Evolutionary conservation across 1,140 invertebrate genomes (phyloP), one percentile per base, ranked within the genome.

Genomic region (Caerostris darwini): DNA sequence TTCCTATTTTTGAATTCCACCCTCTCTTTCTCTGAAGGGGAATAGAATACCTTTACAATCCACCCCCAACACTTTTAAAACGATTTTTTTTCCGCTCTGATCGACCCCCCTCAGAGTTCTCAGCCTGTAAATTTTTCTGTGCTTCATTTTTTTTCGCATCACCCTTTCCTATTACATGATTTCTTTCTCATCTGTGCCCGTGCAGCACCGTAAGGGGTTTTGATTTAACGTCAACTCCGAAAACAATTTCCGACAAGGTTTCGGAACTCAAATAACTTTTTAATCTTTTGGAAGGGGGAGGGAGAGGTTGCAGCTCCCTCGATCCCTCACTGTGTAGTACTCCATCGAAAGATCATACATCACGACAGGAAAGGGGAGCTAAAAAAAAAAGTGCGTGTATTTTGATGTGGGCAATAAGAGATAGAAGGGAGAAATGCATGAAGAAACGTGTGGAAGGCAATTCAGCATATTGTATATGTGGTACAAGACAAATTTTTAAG

Each of bases 221-320:
- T 83, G 82, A 83, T 83, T 83, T 83, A 83, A 54, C 82, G 56
- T 54, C 82, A 56, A 83, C 54, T 57, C 53, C 14, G 82, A 19
- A 83, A 83, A 83, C 82, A 83, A 83, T 83, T 83, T 83, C 56
- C 56, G 82, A 83, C 82, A 19, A 83, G 56, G 82, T 57, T 34
- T 61, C 57, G 34, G 85, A 87, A 87, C 85, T 87, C 85, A 87
- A 87, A 87, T 87, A 87, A 87, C 85, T 87, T 87, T 87, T 61
- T 87, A 87, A 87, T 87, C 85, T 87, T 61, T 59, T 54, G 4
- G 85, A 6, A 83, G 54, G 82, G 71, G 82, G 6, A 57, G 54
- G 82, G 71, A 54, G 85, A 50, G 34, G 12, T 6, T 61, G 58
- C 34, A 59, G 59, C n/a, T 6, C 59, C 34, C 71, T 77, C 71